phyloP scores from a whole-genome alignment of 2,888 invertebrate genomes.

The Metopia argyrocephala region DNA sequence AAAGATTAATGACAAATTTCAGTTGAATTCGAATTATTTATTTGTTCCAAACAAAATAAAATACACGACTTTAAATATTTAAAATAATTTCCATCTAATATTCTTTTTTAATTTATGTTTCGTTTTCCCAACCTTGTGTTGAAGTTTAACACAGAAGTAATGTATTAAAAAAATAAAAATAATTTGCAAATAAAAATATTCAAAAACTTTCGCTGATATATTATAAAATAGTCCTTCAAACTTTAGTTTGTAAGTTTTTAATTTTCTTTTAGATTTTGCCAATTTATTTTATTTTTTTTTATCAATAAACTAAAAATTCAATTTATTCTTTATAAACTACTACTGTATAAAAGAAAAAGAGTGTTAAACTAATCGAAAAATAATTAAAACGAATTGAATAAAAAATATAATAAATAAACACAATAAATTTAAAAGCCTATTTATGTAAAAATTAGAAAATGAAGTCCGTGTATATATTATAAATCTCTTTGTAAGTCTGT shows the following conservation, averaged over 20 bases:
- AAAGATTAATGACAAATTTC: background rate
- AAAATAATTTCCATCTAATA: no score
- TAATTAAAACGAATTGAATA: conserved; percentile 32
- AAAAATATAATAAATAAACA: conserved; percentile 22
- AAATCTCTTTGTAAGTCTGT: no score
- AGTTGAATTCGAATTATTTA: background rate
- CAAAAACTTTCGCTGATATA: no score
- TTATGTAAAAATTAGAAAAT: conserved; percentile 44
- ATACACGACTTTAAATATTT: conserved; percentile 2
- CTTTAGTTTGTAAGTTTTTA: conserved; percentile 55
- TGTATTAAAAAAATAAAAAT: conserved; percentile 4
- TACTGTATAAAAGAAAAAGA: conserved; percentile 18
- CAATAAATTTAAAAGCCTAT: conserved; percentile 22
- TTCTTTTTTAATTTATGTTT: no score
- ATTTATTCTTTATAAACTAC: conserved; percentile 40
- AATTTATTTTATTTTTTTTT: conserved; percentile 37
- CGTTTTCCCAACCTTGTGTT: no score
- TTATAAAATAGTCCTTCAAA: conserved; percentile 30
- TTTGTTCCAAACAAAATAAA: background rate
- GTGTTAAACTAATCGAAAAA: conserved; percentile 25
- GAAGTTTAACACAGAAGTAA: conserved; percentile 26
- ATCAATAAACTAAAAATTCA: conserved; percentile 23
- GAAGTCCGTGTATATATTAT: no score
- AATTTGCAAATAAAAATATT: no score
- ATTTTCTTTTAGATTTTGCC: conserved; percentile 37